Percentiles rank a stretch among this genome's conserved stretches.
phyloP scores from a whole-genome alignment of 2,797 vertebrate genomes.

The Danio choprae region DNA sequence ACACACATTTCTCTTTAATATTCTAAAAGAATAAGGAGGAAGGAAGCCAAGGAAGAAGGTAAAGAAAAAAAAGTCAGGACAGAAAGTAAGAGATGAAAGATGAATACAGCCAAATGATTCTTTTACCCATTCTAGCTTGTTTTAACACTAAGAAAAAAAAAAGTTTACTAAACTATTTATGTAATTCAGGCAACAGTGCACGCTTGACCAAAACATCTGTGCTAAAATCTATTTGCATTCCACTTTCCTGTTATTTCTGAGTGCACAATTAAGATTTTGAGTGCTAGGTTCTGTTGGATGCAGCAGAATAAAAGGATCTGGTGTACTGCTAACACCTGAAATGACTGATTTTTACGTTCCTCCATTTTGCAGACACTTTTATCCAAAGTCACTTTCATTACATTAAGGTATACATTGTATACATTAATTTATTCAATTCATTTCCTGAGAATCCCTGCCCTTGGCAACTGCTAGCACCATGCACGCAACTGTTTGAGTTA shows the following conservation, averaged over 20 bases:
- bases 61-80: slow-evolving; percentile 1
- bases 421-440: background rate
- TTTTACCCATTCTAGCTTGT: background rate
- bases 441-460: background rate
- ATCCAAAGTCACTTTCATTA: background rate
- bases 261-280: background rate
- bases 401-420: background rate
- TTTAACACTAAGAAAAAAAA: background rate
- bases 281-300: background rate
- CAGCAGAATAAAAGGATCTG: background rate
- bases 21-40: background rate
- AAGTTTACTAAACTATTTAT: slow-evolving; percentile 24
- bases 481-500: background rate
- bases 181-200: background rate
- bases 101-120: background rate
- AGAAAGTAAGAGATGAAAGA: slow-evolving; percentile 25
- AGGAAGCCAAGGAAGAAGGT: slow-evolving; percentile 5
- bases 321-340: background rate
- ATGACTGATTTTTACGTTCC: background rate
- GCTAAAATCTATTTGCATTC: background rate
- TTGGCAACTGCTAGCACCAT: background rate
- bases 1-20: slow-evolving; percentile 27
- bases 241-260: background rate
- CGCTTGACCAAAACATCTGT: background rate
- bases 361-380: no score